Percentiles rank a stretch among this genome's conserved stretches.
phyloP scores from a whole-genome alignment of 2,113 vertebrate species.

The Grantiella picta region DNA sequence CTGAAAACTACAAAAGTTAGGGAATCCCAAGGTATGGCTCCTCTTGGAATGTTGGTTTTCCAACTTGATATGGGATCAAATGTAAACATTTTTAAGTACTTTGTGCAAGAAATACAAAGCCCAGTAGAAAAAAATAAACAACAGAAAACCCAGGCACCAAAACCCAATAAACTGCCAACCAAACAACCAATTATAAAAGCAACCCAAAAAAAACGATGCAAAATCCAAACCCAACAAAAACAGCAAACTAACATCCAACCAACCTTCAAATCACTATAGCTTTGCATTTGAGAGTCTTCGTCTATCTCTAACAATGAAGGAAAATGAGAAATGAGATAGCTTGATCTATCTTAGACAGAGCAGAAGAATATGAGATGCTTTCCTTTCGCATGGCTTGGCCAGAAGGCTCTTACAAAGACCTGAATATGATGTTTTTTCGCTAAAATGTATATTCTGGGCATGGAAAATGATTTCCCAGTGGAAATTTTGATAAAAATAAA shows the following conservation, averaged over 20 bases:
- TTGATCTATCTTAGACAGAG: neutral
- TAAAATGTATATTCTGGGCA: neutral
- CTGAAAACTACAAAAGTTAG: neutral
- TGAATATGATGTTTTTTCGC: neutral
- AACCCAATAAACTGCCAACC: neutral
- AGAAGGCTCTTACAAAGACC: neutral
- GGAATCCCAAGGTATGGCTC: rapidly evolving
- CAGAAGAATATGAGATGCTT: neutral
- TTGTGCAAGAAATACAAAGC: neutral
- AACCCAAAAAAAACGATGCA: neutral
- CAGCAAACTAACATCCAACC: neutral
- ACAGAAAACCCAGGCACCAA: too few species aligned
- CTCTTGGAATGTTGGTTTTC: neutral
- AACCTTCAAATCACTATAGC: neutral
- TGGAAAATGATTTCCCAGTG: neutral
- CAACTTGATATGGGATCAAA: neutral
- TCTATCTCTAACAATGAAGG: rapidly evolving
- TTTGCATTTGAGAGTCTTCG: neutral
- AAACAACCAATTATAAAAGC: neutral
- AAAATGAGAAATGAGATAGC: neutral
- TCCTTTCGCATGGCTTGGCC: neutral
- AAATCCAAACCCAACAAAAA: neutral
- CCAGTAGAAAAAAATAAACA: neutral
- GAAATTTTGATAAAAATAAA: neutral
- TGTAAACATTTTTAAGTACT: neutral